Evolutionary conservation across 2,888 invertebrate species (phyloP).

Genomic region (Galerucella pusilla): DNA sequence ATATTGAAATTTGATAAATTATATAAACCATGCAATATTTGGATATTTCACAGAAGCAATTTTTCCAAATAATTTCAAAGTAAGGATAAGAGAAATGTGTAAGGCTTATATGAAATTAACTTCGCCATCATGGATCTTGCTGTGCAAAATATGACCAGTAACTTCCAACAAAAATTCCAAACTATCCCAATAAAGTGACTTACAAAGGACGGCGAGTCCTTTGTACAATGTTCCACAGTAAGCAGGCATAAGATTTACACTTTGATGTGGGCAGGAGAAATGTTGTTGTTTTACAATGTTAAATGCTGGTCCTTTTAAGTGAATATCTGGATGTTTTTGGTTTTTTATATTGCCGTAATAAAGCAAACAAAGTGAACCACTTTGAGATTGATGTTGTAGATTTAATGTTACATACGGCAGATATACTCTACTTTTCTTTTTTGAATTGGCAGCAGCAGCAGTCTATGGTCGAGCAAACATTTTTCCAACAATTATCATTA

Average conservation of each 20-base stretch:
- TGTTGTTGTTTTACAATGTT: conserved; percentile 39
- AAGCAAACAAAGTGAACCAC: background rate
- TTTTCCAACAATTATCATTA: too few relatives aligned
- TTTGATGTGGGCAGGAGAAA: conserved; percentile 46
- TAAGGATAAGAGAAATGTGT: background rate
- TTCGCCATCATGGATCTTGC: background rate
- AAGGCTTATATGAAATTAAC: background rate
- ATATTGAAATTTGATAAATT: too few relatives aligned
- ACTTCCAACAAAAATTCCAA: conserved; percentile 34
- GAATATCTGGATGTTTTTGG: background rate
- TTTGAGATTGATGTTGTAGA: too few relatives aligned
- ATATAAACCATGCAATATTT: too few relatives aligned
- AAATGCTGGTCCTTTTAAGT: conserved; percentile 9
- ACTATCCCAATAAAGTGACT: conserved; percentile 36
- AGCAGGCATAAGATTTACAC: conserved; percentile 41
- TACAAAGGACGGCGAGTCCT: conserved; percentile 34
- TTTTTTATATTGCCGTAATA: conserved; percentile 15
- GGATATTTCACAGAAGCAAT: too few relatives aligned
- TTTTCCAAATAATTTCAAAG: background rate
- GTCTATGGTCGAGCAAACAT: too few relatives aligned
- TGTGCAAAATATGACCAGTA: conserved; percentile 22
- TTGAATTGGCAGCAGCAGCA: too few relatives aligned
- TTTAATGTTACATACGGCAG: too few relatives aligned
- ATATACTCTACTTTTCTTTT: too few relatives aligned
- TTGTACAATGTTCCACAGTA: conserved; percentile 38